phyloP scores from a whole-genome alignment of 2,888 invertebrate genomes.

The Acrocyrtus sp. region DNA sequence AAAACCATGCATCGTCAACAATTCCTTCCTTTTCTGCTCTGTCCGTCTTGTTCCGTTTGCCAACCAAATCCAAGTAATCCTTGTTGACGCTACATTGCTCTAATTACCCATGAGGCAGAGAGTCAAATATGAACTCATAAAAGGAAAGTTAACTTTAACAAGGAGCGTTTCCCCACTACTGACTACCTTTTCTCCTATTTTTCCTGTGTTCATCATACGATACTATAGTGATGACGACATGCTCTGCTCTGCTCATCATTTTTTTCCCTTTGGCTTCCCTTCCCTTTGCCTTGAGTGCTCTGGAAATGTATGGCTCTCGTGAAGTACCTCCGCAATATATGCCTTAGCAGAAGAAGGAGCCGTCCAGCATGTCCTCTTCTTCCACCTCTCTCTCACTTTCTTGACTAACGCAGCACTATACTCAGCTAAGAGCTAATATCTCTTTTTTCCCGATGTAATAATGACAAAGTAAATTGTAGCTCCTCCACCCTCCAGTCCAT shows the following conservation, averaged over 20 bases:
- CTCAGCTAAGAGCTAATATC: no score
- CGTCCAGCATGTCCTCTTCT: constrained; percentile 3
- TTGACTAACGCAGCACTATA: no score
- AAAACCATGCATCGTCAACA: constrained; percentile 14
- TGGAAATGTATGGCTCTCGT: background rate
- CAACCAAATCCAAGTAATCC: constrained; percentile 46
- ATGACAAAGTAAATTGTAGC: no score
- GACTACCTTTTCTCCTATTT: constrained; percentile 23
- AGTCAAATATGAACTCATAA: constrained; percentile 48
- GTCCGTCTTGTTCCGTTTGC: constrained; percentile 27
- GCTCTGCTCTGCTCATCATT: background rate
- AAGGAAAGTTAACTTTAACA: constrained; percentile 38
- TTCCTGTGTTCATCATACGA: no score
- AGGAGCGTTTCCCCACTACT: constrained; percentile 8
- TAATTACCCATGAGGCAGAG: constrained; percentile 49
- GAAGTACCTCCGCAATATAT: no score
- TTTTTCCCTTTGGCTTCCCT: background rate
- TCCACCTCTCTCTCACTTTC: background rate
- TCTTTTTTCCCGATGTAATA: no score
- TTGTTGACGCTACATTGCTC: constrained; percentile 50
- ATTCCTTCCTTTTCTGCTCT: constrained; percentile 25
- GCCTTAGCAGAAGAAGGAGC: background rate
- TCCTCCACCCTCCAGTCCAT: no score
- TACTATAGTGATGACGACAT: constrained; percentile 8
- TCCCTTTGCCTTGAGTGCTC: background rate